phyloP scores from a whole-genome alignment of 37 sponge, comb jelly and placozoan species.

The Hexactinellida sp. region DNA sequence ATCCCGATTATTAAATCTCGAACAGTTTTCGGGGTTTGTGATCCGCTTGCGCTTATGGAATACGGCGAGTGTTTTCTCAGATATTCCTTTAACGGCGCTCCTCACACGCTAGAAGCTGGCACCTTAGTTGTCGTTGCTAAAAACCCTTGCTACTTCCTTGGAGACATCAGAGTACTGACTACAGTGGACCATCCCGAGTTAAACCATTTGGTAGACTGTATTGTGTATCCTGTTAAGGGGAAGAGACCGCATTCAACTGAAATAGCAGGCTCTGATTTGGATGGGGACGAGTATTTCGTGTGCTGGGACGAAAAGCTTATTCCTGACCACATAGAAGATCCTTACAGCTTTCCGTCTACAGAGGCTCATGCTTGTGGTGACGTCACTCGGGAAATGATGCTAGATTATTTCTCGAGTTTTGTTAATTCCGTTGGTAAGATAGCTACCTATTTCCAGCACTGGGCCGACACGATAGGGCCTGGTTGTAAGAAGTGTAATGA shows the following conservation, averaged over 20 bases:
- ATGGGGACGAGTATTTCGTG: constrained; percentile 70
- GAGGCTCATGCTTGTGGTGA: not conserved
- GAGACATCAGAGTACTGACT: constrained; percentile 45
- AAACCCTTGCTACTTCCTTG: constrained; percentile 57
- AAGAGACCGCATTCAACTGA: constrained; percentile 54
- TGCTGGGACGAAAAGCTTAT: constrained; percentile 57
- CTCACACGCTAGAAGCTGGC: constrained; percentile 21
- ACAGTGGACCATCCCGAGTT: constrained; percentile 29
- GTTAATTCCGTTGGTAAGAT: constrained; percentile 36
- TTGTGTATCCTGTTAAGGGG: constrained; percentile 60
- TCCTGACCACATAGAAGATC: constrained; percentile 14
- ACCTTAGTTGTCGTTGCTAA: constrained; percentile 32
- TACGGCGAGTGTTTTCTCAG: constrained; percentile 66
- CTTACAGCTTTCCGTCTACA: constrained; percentile 37
- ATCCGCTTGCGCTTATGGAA: constrained; percentile 28
- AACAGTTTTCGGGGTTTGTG: constrained; percentile 64
- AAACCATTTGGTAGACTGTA: constrained; percentile 57
- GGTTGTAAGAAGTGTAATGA: constrained; percentile 29
- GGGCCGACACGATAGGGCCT: constrained; percentile 46
- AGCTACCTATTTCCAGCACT: constrained; percentile 37
- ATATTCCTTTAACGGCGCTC: constrained; percentile 29
- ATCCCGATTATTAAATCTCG: constrained; percentile 54
- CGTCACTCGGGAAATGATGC: constrained; percentile 5
- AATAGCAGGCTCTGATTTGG: constrained; percentile 69
- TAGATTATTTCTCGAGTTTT: constrained; percentile 37